These are phyloP conservation scores for Mungos mungo DNA, from an alignment of 2,113 vertebrate species.

Conservation along the genomic window DNA sequence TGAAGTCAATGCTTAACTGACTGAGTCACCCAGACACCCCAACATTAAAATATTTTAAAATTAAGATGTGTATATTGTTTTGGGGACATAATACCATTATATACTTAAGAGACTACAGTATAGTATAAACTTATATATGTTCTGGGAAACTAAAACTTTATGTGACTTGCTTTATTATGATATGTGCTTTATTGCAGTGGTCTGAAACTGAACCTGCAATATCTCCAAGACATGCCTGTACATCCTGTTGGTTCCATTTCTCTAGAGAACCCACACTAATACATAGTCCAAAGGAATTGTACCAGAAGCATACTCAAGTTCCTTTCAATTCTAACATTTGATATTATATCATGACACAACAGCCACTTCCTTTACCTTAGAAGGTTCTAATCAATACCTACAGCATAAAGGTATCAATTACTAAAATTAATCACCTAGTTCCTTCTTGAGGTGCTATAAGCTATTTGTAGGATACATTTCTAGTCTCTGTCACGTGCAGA, in stretches of 20 bases:
- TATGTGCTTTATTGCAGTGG: not conserved
- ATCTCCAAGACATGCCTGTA: not conserved
- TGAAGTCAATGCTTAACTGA: too few species aligned
- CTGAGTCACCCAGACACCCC: too few species aligned
- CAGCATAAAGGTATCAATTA: not conserved
- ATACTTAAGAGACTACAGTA: not conserved
- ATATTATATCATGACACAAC: not conserved
- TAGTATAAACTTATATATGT: not conserved
- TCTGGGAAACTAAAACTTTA: not conserved
- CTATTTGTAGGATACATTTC: constrained; percentile 1
- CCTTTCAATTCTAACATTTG: not conserved
- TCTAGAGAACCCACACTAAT: not conserved
- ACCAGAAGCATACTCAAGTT: not conserved
- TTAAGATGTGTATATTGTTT: not conserved
- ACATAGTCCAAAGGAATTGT: not conserved
- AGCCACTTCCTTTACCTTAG: not conserved
- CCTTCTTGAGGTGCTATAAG: not conserved
- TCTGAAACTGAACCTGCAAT: not conserved
- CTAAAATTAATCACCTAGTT: not conserved
- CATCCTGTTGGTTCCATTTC: not conserved
- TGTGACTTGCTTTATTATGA: not conserved
- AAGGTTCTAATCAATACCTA: not conserved
- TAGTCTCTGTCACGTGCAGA: not conserved
- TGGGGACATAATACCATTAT: not conserved
- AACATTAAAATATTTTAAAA: not conserved